Base-by-base conservation (phyloP, 1,140 invertebrate genomes). In the Cotesia typhae region DNA sequence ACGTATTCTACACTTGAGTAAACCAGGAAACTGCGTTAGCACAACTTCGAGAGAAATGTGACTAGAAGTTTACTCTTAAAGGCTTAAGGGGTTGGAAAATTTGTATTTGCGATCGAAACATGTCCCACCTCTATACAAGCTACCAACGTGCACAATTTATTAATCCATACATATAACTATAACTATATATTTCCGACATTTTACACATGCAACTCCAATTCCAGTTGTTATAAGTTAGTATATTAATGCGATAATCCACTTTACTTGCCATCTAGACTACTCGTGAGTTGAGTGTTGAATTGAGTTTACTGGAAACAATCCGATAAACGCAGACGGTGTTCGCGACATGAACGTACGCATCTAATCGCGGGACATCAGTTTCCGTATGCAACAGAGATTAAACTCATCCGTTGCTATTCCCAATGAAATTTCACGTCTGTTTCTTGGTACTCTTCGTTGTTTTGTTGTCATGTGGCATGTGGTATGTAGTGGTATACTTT, bases 41-140 rank as follows among this genome's bases (percentile, higher is more conserved):
- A 59, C 14, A 28, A 59, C 14, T 59, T 59, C 14, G 6, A 20
- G 57, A 59, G 57, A 59, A 59, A 59, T 59, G 57, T 59, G 57
- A 59, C 57, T 59, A 17, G 20, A 59, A 59, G 57, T 59, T 59
- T 59, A 28, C 20, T 17, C 57, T 59, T 59, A 59, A 59, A 28
- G 57, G 57, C 57, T 59, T 28, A 59, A 20, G 57, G 57, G 57
- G 57, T 59, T 59, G 57, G 57, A 59, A 59, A 59, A 59, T 59
- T 59, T 35, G 57, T 59, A 59, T 59, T 59, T 59, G 57, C 57
- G 57, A 59, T 59, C 57, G 57, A 59, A 59, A 59, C 57, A 59
- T 59, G 57, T 59, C 17, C 57, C 9, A 28, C 14, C 20, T 20
- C 28, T 59, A 59, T 59, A 59, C 57, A 28, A 28, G 20, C 4